phyloP scores from a whole-genome alignment of 2,113 vertebrate genomes.

The Rhinolophus sinicus region DNA sequence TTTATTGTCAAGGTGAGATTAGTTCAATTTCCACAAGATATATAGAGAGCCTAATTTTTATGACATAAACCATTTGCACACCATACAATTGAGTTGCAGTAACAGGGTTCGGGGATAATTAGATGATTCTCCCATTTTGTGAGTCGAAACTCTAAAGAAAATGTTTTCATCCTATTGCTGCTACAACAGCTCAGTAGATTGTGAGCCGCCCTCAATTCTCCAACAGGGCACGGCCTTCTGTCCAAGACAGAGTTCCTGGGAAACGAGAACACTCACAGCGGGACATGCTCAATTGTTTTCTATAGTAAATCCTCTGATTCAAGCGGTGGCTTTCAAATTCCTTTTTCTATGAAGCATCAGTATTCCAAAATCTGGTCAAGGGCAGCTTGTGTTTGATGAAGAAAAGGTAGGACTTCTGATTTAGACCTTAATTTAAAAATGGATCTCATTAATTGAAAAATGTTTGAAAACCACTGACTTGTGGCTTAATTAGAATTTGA shows the following conservation, averaged over 20 bases:
- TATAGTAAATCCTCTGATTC: not conserved
- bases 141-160: not conserved
- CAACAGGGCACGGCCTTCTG: not conserved
- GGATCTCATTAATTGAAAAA: not conserved
- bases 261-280: not conserved
- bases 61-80: conserved; percentile 42
- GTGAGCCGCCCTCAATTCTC: not conserved
- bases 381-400: not conserved
- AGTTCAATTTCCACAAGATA: conserved; percentile 27
- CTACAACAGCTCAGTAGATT: not conserved
- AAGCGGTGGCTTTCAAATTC: not conserved
- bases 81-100: not conserved
- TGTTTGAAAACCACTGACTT: not conserved
- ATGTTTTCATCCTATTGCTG: not conserved
- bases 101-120: conserved; percentile 40
- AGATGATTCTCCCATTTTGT: conserved; percentile 51
- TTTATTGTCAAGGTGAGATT: conserved; percentile 23
- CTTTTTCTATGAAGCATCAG: not conserved
- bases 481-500: not conserved
- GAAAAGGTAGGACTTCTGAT: not conserved
- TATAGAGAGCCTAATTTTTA: conserved; percentile 51
- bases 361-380: not conserved
- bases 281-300: not conserved
- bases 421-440: not conserved
- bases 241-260: not conserved